Conservation (phyloP, 37 sponge, comb jelly and placozoan genomes). For the Amphimedon queenslandica region DNA sequence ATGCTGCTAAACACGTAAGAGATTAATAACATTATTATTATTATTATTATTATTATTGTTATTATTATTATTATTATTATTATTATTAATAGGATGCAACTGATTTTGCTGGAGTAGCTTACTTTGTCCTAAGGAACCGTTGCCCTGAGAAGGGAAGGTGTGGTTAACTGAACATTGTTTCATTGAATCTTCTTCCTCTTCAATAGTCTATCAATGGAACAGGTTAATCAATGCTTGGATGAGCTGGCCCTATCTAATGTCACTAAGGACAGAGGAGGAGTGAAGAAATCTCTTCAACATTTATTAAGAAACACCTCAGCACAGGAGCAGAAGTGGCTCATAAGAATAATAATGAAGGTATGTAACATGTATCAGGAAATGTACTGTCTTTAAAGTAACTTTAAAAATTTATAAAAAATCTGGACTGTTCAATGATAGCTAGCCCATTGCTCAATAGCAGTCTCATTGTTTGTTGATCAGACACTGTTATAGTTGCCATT, state of each 20-base stretch:
- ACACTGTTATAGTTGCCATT: neutral
- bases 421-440: too few relatives aligned
- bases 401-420: too few relatives aligned
- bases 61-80: neutral
- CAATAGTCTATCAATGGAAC: constrained; percentile 60
- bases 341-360: constrained; percentile 92
- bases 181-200: too few relatives aligned
- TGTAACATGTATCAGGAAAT: neutral
- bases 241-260: constrained; percentile 66
- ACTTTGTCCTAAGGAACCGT: constrained; percentile 75
- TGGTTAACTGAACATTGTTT: neutral
- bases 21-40: neutral
- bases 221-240: constrained; percentile 78
- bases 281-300: constrained; percentile 71
- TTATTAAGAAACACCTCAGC: constrained; percentile 83
- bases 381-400: too few relatives aligned
- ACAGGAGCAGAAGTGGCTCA: constrained; percentile 95
- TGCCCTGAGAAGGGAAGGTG: constrained; percentile 90
- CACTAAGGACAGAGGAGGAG: constrained; percentile 56
- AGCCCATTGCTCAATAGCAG: too few relatives aligned
- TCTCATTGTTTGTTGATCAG: neutral
- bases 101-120: constrained; percentile 91
- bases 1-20: constrained; percentile 59
- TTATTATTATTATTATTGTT: neutral
- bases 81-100: constrained; percentile 52